Conservation (phyloP, 2,888 invertebrate species). For the Melipona beecheii region DNA sequence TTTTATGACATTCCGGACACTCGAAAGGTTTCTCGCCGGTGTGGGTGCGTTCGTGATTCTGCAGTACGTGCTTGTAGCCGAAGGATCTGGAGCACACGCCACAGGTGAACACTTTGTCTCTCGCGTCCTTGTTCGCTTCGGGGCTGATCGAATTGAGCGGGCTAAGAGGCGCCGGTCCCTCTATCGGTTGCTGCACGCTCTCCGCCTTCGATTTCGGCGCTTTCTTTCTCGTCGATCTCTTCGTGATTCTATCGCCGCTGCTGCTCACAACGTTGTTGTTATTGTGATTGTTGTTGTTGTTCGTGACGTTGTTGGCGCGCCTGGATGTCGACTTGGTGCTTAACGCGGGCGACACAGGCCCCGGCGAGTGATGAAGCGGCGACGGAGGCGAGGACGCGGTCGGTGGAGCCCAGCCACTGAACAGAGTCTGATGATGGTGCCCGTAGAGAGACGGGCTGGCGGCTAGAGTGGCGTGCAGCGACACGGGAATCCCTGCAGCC, state of each 20-base stretch:
- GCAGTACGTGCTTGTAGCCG: constrained; percentile 97
- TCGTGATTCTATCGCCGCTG: constrained; percentile 79
- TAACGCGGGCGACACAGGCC: constrained; percentile 80
- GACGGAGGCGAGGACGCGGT: constrained; percentile 86
- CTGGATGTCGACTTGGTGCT: constrained; percentile 83
- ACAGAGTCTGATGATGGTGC: constrained; percentile 87
- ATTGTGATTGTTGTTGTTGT: constrained; percentile 82
- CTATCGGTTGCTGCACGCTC: constrained; percentile 58
- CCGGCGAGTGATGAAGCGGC: constrained; percentile 81
- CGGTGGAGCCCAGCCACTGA: constrained; percentile 85
- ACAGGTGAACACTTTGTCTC: constrained; percentile 95
- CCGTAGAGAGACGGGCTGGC: constrained; percentile 87
- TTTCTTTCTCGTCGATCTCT: constrained; percentile 84
- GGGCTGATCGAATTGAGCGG: constrained; percentile 84
- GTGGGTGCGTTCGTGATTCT: constrained; percentile 97
- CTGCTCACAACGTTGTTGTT: constrained; percentile 60
- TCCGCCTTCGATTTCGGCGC: constrained; percentile 85
- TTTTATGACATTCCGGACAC: constrained; percentile 95
- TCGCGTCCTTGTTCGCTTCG: constrained; percentile 80
- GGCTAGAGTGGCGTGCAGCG: constrained; percentile 86
- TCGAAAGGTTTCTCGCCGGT: constrained; percentile 98
- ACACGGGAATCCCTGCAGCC: constrained; percentile 86
- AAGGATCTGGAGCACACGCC: constrained; percentile 94
- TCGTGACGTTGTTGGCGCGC: constrained; percentile 78
- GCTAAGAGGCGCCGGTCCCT: constrained; percentile 84